A percentile compares a stretch with the other conserved stretches of the same genome.
Evolutionary conservation across 2,113 vertebrate species (phyloP).

Genomic region (Vanacampus margaritifer): DNA sequence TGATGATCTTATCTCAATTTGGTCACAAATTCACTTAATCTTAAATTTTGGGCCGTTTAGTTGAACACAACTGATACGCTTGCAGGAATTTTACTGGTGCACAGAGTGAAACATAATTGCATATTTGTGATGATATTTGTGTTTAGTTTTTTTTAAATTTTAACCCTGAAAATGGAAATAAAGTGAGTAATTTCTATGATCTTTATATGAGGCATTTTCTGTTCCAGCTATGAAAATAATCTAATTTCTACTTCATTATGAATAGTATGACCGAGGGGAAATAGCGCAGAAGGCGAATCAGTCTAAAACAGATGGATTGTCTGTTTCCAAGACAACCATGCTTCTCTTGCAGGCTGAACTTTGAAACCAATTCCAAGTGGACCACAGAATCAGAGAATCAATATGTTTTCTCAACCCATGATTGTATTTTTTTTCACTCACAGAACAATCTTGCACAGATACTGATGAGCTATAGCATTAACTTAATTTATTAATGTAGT

Average conservation of each 20-base stretch:
- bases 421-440: not conserved
- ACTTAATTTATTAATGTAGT: not conserved
- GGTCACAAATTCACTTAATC: too few relatives aligned
- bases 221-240: not conserved
- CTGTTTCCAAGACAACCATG: constrained; percentile 45
- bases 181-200: not conserved
- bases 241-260: not conserved
- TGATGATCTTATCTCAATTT: too few relatives aligned
- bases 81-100: too few relatives aligned
- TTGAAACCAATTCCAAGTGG: constrained; percentile 60
- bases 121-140: not conserved
- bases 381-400: constrained; percentile 25
- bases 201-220: not conserved
- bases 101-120: not conserved
- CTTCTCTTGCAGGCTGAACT: constrained; percentile 60
- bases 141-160: not conserved
- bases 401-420: constrained; percentile 29
- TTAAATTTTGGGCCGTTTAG: too few relatives aligned
- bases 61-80: too few relatives aligned
- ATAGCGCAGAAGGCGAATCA: not conserved
- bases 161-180: not conserved
- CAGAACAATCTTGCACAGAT: not conserved
- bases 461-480: not conserved
- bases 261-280: not conserved
- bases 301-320: not conserved